A percentile compares a stretch with the other conserved stretches of the same genome.
These are phyloP conservation scores for Chydorus sphaericus DNA, from an alignment of 2,888 invertebrate genomes.

Conservation along the genomic window DNA sequence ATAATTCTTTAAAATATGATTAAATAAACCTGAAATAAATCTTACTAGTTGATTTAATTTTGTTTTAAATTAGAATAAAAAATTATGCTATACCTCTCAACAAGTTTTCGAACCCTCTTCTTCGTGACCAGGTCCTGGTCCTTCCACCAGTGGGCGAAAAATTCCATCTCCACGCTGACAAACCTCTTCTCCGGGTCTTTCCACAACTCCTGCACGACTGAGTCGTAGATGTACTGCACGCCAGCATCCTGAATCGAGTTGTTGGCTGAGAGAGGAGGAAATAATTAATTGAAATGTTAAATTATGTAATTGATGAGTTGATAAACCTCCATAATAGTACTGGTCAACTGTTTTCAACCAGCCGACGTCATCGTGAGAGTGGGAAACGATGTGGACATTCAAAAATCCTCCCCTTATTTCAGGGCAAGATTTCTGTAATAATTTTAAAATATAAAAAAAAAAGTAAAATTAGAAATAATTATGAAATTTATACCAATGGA, in stretches of 20 bases:
- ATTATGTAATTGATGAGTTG: background rate
- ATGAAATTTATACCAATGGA: too few relatives aligned
- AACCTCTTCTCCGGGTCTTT: constrained; percentile 30
- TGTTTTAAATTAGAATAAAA: too few relatives aligned
- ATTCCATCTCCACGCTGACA: constrained; percentile 38
- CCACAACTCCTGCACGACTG: constrained; percentile 30
- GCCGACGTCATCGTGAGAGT: constrained; percentile 14
- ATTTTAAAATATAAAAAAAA: too few relatives aligned
- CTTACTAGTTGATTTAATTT: background rate
- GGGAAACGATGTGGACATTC: constrained; percentile 13
- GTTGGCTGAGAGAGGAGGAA: constrained; percentile 15
- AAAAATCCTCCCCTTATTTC: background rate
- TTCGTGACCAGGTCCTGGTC: constrained; percentile 27
- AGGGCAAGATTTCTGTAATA: too few relatives aligned
- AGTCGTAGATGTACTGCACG: constrained; percentile 38
- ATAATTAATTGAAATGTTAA: background rate
- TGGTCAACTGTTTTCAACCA: constrained; percentile 15
- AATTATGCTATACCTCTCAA: constrained; percentile 4
- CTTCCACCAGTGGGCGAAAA: constrained; percentile 31
- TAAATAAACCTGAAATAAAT: background rate
- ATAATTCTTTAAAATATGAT: background rate
- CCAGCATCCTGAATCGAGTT: constrained; percentile 26
- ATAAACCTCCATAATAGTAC: constrained; percentile 13
- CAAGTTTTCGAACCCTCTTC: constrained; percentile 24
- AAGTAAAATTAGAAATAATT: too few relatives aligned